Evolutionary conservation across 2,113 vertebrate genomes (phyloP), one percentile per base, ranked within the genome.

Genomic region (Bombycilla garrulus): DNA sequence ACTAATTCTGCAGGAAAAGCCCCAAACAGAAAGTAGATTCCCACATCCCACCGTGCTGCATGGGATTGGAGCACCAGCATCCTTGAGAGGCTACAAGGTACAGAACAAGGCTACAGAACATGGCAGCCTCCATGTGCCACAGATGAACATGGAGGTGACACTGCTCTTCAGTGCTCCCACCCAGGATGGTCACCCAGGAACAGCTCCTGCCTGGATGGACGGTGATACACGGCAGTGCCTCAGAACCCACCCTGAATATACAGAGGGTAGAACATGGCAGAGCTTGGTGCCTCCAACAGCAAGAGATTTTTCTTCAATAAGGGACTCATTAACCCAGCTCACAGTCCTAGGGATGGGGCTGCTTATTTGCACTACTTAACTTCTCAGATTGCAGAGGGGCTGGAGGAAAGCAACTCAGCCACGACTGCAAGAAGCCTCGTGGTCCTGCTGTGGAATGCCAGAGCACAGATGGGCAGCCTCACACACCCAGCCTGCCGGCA

Each of bases 101-200:
- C 45, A 50, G 57, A 48, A 48, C 0, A 2, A 51, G 29, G 56
- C 38, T 91, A 6, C 25, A 86, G 50, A 82, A 22, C 36, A 36
- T 6, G 12, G 7, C n/a, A 72, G 45, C 44, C 42, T 87, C n/a
- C 0, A 0, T 10, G 36, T 66, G 58, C 72, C 0, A 0, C 28
- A 25, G 51, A 15, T 18, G 13, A 81, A 26, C 1, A 0, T 2
- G 3, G 56, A 70, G 29, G 38, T 56, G n/a, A 36, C 28, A 24
- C 9, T 1, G 4, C 33, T 78, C 29, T 20, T 44, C 48, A 54
- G 60, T 40, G 35, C 60, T 79, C n/a, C 21, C 45, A 42, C 12
- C n/a, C 28, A 83, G 47, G 20, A 26, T 29, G 28, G 20, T 36
- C 23, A 54, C 18, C 42, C 50, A 69, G 72, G 54, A 12, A 9